Base-by-base conservation (phyloP, 92 coral and sea anemone species). In the Phenganax marumi region DNA sequence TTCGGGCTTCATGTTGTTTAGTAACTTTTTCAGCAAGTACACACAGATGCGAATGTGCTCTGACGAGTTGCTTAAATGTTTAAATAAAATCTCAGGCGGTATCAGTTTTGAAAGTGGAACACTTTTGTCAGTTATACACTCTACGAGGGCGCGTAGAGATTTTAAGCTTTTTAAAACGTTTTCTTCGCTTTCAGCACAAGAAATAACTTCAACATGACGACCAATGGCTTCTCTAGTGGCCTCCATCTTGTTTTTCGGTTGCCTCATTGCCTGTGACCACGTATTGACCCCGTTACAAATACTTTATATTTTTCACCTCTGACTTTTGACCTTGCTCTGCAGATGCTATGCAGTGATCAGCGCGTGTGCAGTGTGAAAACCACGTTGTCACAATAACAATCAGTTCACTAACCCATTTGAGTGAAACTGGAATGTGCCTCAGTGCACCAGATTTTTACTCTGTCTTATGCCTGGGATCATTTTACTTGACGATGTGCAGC, bases 1-100 rank as follows among this genome's bases (percentile, higher is more conserved):
- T 46, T 92, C 99, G 11, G 92, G 90, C 74, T 88, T 92, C 80
- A 89, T 93, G 76, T 91, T 81, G 84, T 83, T 84, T 56, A 96
- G 81, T 25, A 96, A 76, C 68, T 96, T 96, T 88, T 84, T 91
- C 80, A 96, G 82, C 46, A 96, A 86, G 26, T 89, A 85, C 73
- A 86, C 90, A 70, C 95, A 92, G 39, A 89, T 51, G 61, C 77
- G 48, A 22, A 91, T 89, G 43, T 33, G 43, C 69, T 96, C 97
- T 14, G 88, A 90, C 65, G 48, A 61, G 63, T 46, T 25, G 60
- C 60, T 78, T 25, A 50, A 78, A 18, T 72, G 83, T 18, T 47
- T 60, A 46, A 78, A 78, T 57, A 78, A 52, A 12, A 78, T 25
- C 18, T 21, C 18, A 13, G 73, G 73, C 18, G 83, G 73, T 51